A percentile compares a stretch with the other conserved stretches of the same genome.
phyloP scores from a whole-genome alignment of 2,113 vertebrate species.

The Ahaetulla prasina region DNA sequence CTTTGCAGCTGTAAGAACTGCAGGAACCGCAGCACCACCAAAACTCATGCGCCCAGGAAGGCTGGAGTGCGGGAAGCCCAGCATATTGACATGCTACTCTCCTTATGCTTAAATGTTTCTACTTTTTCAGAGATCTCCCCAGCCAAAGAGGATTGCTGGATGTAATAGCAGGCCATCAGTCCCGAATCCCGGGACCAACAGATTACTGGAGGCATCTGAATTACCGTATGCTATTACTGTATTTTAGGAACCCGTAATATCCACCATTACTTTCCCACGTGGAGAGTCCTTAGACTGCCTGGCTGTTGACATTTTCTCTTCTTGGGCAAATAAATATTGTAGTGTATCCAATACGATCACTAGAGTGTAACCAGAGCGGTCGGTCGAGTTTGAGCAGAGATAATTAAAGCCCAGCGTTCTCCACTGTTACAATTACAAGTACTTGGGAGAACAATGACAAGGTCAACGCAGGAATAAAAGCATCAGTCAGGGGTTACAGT shows the following conservation, averaged over 20 bases:
- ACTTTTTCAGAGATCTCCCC: conserved; percentile 52
- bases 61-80: accelerated
- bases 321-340: conserved; percentile 60
- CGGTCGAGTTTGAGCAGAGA: conserved; percentile 65
- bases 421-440: conserved; percentile 67
- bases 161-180: conserved; percentile 54
- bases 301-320: conserved; percentile 56
- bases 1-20: not conserved
- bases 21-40: not conserved
- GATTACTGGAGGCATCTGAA: conserved; percentile 57
- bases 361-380: conserved; percentile 60
- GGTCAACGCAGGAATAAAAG: conserved; percentile 51
- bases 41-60: conserved; percentile 21
- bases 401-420: conserved; percentile 77
- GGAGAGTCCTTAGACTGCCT: conserved; percentile 60
- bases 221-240: conserved; percentile 64
- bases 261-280: conserved; percentile 63
- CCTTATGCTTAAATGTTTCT: conserved; percentile 43
- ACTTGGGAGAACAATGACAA: conserved; percentile 62
- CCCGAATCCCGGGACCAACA: conserved; percentile 33
- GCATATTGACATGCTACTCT: conserved; percentile 38
- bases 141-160: conserved; percentile 44
- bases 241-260: conserved; percentile 66
- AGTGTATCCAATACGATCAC: conserved; percentile 76
- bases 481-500: conserved; percentile 50